These are phyloP conservation scores for Danaus plexippus DNA, from an alignment of 1,140 invertebrate species.

Conservation along the genomic window DNA sequence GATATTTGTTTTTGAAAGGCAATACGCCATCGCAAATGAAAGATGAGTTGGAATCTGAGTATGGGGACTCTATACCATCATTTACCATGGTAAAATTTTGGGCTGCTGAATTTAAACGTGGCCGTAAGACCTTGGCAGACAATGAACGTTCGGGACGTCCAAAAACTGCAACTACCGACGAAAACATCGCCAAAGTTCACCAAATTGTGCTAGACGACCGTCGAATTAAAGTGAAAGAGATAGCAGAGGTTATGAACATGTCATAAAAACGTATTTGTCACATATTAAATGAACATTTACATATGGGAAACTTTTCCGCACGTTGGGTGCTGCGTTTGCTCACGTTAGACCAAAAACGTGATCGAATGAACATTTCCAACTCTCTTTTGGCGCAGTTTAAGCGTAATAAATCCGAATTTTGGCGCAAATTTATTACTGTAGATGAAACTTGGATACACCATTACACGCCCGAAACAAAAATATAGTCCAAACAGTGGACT, in stretches of 20 bases:
- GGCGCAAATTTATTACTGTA: constrained; percentile 35
- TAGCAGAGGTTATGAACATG: too few species aligned
- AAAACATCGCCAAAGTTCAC: too few species aligned
- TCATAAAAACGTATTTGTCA: too few species aligned
- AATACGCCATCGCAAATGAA: constrained; percentile 8
- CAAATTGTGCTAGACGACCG: too few species aligned
- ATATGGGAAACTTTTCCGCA: background rate
- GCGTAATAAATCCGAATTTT: constrained; percentile 22
- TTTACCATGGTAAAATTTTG: constrained; percentile 10
- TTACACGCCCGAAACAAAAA: constrained; percentile 35
- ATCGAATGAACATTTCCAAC: background rate
- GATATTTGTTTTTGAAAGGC: constrained; percentile 6
- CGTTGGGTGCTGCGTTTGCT: background rate
- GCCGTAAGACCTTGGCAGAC: constrained; percentile 9
- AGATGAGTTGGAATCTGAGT: constrained; percentile 1
- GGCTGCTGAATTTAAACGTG: constrained; percentile 12
- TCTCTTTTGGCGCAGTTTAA: constrained; percentile 7
- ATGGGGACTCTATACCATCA: constrained; percentile 8
- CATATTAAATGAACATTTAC: background rate
- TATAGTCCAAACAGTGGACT: constrained; percentile 34
- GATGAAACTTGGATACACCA: constrained; percentile 35
- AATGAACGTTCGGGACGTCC: constrained; percentile 5
- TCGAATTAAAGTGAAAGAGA: too few species aligned
- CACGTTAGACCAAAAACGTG: background rate
- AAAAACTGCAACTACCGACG: too few species aligned